Conservation (phyloP, 2,888 invertebrate genomes). For the Drosophila birchii region DNA sequence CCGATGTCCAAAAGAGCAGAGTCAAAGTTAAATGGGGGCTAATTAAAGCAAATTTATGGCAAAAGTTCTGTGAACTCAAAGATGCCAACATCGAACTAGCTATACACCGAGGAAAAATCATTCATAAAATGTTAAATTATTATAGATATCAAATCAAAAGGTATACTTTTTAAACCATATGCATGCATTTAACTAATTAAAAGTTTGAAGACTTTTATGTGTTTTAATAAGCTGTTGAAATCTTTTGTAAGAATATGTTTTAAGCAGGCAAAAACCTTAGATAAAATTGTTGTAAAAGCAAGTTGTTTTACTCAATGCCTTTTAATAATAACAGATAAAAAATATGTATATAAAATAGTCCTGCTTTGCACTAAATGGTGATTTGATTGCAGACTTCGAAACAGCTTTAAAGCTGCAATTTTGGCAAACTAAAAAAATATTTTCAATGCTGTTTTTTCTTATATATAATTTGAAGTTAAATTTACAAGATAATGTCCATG, state of each 20-base stretch:
- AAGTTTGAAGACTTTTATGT: background rate
- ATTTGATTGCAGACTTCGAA: background rate
- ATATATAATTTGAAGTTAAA: background rate
- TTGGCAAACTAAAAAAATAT: background rate
- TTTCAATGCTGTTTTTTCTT: background rate
- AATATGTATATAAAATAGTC: background rate
- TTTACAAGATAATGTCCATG: too few relatives aligned
- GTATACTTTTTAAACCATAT: background rate
- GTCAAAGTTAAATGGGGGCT: slow-evolving; percentile 21
- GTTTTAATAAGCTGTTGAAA: background rate
- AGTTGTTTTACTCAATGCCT: background rate
- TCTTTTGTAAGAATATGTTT: background rate
- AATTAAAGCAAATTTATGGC: slow-evolving; percentile 45
- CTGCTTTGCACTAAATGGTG: background rate
- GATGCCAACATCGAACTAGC: background rate
- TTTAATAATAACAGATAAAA: background rate
- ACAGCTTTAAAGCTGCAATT: background rate
- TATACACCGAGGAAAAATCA: background rate
- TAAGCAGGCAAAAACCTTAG: background rate
- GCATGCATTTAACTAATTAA: background rate
- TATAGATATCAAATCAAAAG: background rate
- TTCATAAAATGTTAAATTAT: background rate
- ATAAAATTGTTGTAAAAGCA: background rate
- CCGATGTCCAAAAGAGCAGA: slow-evolving; percentile 11
- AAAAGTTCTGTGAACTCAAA: slow-evolving; percentile 34